Percentiles rank a stretch among this genome's conserved stretches.
These are phyloP conservation scores for Peucedramus taeniatus DNA, from an alignment of 2,113 vertebrate genomes.

Conservation along the genomic window DNA sequence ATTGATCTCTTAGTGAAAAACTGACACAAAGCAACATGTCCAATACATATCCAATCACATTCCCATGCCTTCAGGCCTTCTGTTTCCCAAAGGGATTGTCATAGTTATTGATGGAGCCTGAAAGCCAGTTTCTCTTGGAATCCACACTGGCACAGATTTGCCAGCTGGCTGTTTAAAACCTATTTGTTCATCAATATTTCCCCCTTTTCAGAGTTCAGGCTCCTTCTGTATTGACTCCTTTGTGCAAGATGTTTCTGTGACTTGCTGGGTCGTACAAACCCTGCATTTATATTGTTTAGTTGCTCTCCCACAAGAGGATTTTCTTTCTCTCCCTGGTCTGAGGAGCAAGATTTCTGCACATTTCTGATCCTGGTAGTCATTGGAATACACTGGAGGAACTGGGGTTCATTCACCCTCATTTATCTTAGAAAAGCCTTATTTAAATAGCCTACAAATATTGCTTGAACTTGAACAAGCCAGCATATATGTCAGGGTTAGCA, in stretches of 20 bases:
- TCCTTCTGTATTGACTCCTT: background rate
- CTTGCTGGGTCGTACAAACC: background rate
- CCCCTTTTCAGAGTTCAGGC: background rate
- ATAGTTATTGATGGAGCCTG: background rate
- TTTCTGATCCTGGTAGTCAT: background rate
- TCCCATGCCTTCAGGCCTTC: background rate
- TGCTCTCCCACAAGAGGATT: background rate
- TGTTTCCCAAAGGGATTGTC: background rate
- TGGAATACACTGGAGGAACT: background rate
- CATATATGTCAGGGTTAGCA: background rate
- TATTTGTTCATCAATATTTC: background rate
- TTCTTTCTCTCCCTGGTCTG: background rate
- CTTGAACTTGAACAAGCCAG: background rate
- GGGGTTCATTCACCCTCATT: background rate
- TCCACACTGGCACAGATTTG: background rate
- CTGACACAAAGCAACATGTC: background rate
- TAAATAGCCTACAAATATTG: background rate
- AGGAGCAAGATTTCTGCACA: background rate
- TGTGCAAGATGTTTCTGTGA: background rate
- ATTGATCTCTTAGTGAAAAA: background rate
- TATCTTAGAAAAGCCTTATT: background rate
- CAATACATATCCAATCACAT: accelerated
- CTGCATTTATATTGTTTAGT: background rate
- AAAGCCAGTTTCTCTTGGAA: background rate
- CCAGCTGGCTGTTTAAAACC: background rate